Conservation (phyloP, 2,113 vertebrate genomes). For the Fulica atra region DNA sequence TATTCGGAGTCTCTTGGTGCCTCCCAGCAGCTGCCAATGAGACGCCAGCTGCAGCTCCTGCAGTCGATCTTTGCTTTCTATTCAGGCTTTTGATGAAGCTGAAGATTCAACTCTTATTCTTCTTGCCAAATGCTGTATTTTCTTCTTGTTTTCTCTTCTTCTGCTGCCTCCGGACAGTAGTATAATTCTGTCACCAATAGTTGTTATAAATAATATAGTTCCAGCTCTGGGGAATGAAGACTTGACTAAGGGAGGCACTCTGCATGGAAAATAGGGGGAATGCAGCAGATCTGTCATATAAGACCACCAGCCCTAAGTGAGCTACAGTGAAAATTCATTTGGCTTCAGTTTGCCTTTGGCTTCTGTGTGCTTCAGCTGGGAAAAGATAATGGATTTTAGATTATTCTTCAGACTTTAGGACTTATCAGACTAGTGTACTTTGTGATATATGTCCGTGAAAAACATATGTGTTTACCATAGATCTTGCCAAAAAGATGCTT, state of each 20-base stretch:
- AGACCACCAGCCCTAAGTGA: background rate
- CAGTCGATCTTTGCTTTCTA: background rate
- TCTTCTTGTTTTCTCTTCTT: background rate
- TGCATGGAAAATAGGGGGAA: background rate
- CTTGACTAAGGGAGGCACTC: background rate
- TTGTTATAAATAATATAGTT: background rate
- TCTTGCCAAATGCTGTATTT: background rate
- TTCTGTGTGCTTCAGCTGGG: background rate
- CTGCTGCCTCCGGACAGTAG: background rate
- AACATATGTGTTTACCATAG: background rate
- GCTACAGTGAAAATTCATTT: background rate
- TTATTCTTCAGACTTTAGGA: background rate
- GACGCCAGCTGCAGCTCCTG: background rate
- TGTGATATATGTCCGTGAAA: background rate
- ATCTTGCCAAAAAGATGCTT: background rate
- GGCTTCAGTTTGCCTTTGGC: background rate
- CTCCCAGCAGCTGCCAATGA: background rate
- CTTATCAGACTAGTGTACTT: background rate
- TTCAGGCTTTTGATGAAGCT: background rate
- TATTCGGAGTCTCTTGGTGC: fast-evolving
- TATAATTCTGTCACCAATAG: background rate
- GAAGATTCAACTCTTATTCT: background rate
- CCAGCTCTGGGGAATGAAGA: background rate
- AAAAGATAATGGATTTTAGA: background rate
- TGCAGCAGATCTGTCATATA: background rate